Evolutionary conservation across 2,888 invertebrate species (phyloP), one percentile per base, ranked within the genome.

Genomic region (Caenorhabditis zanzibari): DNA sequence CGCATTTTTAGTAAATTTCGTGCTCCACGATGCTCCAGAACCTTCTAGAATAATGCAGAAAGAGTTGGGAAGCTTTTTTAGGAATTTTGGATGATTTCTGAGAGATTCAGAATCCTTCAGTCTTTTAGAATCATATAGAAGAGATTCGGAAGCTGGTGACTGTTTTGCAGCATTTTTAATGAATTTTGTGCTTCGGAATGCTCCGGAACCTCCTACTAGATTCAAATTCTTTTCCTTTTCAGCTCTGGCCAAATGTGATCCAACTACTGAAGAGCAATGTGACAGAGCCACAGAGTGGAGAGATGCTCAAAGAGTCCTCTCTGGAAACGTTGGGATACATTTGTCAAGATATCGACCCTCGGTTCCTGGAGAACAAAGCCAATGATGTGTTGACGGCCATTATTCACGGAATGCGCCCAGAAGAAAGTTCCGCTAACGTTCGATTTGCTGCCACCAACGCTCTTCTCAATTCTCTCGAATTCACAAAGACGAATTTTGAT

Each of bases 251-350:
- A 85, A 96, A 96, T 89, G 94, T 99, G 7, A 97, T 99, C 89
- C 94, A 95, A 61, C 94, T 95, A 16, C 94, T 99, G 87, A 96
- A 97, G 77, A 95, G 95, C 93, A 98, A 98, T 94, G 97, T 99
- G 76, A 96, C 96, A 92, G 88, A 89, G 72, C 91, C 93, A 9
- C 91, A 90, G 22, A 96, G 96, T 68, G 96, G 96, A 24, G 98
- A 98, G 94, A 95, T 96, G 94, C 95, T 97, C 93, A 96, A 96
- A 92, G 98, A 99, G 94, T 96, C 98, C 2, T 97, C 98, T 0
- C 94, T 99, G 68, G 99, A 99, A 94, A 96, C 99, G 56, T 97
- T 99, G 90, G 99, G 99, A 54, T 98, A 98, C 93, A 97, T 98
- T 90, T 99, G 99, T 93, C 97, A 98, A 93, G 99, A 99, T 93